These are phyloP conservation scores for Centropristis striata DNA, from an alignment of 2,113 vertebrate genomes.

Conservation along the genomic window DNA sequence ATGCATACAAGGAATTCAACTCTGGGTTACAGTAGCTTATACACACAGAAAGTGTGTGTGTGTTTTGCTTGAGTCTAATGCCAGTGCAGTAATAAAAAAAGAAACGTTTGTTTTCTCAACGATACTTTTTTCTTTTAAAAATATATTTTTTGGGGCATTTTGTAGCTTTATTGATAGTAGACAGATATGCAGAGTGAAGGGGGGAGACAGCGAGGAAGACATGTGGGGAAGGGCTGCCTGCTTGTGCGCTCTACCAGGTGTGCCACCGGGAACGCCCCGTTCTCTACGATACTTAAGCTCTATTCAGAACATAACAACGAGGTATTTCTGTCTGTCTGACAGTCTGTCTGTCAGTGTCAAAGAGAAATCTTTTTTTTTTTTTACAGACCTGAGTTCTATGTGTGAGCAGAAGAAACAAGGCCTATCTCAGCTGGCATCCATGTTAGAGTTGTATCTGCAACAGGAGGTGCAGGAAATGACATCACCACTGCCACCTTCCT, in stretches of 20 bases:
- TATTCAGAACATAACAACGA: too few relatives aligned
- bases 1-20: too few relatives aligned
- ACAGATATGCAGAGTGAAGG: too few relatives aligned
- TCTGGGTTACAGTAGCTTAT: too few relatives aligned
- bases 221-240: too few relatives aligned
- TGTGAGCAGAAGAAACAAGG: conserved; percentile 92
- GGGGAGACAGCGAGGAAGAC: too few relatives aligned
- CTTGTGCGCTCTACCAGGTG: too few relatives aligned
- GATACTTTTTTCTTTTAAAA: neutral
- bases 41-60: neutral
- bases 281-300: too few relatives aligned
- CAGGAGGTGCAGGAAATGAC: conserved; percentile 82
- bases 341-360: neutral
- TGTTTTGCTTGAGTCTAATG: conserved; percentile 70
- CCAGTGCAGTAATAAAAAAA: conserved; percentile 88
- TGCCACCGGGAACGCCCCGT: too few relatives aligned
- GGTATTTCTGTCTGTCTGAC: too few relatives aligned
- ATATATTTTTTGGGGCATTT: too few relatives aligned
- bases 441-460: conserved; percentile 90
- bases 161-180: too few relatives aligned
- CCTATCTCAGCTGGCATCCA: conserved; percentile 88
- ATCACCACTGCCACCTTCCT: conserved; percentile 81
- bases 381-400: conserved; percentile 87
- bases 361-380: neutral
- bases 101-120: conserved; percentile 44